Evolutionary conservation across 2,888 invertebrate genomes (phyloP).

Genomic region (Sminthurides aquaticus): DNA sequence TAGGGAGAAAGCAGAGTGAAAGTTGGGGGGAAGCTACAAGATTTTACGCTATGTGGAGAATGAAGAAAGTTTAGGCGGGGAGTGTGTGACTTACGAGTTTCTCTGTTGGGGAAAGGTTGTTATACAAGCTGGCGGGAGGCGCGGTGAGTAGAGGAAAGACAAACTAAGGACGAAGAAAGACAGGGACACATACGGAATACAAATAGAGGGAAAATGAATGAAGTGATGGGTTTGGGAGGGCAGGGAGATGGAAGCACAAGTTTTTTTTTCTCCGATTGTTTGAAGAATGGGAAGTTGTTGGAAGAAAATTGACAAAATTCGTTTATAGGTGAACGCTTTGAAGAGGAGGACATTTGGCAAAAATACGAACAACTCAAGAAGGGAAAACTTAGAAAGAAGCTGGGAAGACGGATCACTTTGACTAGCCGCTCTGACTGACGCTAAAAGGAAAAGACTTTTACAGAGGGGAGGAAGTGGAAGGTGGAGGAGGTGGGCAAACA

Average conservation of each 20-base stretch:
- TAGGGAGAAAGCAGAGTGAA: not conserved
- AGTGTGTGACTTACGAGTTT: not conserved
- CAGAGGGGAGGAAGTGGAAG: too few relatives aligned
- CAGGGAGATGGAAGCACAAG: not conserved
- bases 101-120: not conserved
- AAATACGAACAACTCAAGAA: too few relatives aligned
- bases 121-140: not conserved
- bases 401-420: too few relatives aligned
- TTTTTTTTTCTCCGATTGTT: not conserved
- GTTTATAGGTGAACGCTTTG: not conserved
- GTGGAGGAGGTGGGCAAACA: too few relatives aligned
- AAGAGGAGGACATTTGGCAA: too few relatives aligned
- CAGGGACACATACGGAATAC: conserved; percentile 6
- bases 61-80: not conserved
- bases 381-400: too few relatives aligned
- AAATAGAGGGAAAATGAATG: conserved; percentile 1
- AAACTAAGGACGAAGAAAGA: conserved; percentile 2
- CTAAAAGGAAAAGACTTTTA: too few relatives aligned
- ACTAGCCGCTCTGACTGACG: too few relatives aligned
- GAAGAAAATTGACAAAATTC: not conserved
- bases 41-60: not conserved
- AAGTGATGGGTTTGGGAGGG: not conserved
- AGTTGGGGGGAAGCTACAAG: not conserved
- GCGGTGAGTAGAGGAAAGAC: not conserved
- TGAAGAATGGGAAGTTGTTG: not conserved